Conservation (phyloP, 2,888 invertebrate genomes). For the Thyatira batis region DNA sequence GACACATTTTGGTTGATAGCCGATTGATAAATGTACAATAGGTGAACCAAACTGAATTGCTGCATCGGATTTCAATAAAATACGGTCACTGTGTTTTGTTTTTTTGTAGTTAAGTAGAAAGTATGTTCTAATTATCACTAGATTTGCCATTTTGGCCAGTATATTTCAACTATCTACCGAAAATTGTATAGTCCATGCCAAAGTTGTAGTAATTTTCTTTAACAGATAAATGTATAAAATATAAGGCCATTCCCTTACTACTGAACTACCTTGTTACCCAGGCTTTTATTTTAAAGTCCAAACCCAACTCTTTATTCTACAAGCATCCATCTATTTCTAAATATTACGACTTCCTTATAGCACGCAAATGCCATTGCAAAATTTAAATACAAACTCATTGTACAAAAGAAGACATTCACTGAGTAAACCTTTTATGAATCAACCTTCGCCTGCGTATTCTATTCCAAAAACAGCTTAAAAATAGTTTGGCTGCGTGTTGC, state of each 20-base stretch:
- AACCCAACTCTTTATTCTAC: neutral
- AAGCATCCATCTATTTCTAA: neutral
- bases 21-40: slow-evolving; percentile 18
- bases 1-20: slow-evolving; percentile 38
- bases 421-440: slow-evolving; percentile 29
- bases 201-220: too few species aligned
- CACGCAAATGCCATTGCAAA: slow-evolving; percentile 25
- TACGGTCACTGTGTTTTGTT: too few species aligned
- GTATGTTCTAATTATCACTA: neutral
- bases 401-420: slow-evolving; percentile 32
- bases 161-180: too few species aligned
- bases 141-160: too few species aligned
- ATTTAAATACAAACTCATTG: slow-evolving; percentile 18
- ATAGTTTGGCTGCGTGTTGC: slow-evolving; percentile 29
- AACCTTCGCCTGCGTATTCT: slow-evolving; percentile 45
- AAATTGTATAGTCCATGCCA: too few species aligned
- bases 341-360: neutral
- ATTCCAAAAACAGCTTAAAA: slow-evolving; percentile 49
- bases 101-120: too few species aligned
- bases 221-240: too few species aligned
- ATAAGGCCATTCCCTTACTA: too few species aligned
- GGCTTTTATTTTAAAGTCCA: too few species aligned
- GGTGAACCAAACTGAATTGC: slow-evolving; percentile 2
- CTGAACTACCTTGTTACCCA: too few species aligned
- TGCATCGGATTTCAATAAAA: neutral